These are phyloP conservation scores for Ginglymostoma cirratum DNA, from an alignment of 2,113 vertebrate genomes.

Conservation along the genomic window DNA sequence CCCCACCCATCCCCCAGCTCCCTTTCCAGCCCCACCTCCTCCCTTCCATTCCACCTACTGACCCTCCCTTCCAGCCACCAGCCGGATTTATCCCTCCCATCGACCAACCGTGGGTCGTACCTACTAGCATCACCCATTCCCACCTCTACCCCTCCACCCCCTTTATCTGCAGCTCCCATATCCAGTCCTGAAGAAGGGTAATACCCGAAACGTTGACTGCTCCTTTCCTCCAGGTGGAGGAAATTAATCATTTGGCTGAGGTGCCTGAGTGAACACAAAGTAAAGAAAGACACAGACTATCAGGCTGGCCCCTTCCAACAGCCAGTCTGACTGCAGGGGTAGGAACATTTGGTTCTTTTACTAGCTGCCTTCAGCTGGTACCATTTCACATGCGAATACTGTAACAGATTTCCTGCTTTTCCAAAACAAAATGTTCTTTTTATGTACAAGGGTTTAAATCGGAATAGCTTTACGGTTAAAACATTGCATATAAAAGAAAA, in stretches of 20 bases:
- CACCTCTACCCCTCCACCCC: too few relatives aligned
- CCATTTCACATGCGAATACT: constrained; percentile 21
- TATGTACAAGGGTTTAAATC: neutral
- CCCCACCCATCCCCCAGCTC: too few relatives aligned
- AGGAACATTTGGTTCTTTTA: neutral
- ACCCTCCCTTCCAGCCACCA: too few relatives aligned
- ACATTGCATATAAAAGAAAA: constrained; percentile 36
- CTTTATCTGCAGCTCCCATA: too few relatives aligned
- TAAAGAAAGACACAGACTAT: neutral
- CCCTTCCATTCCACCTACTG: too few relatives aligned
- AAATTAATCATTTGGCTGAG: too few relatives aligned
- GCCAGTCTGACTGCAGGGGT: neutral
- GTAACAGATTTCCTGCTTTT: constrained; percentile 13
- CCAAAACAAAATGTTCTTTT: neutral
- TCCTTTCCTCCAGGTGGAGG: too few relatives aligned
- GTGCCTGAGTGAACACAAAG: neutral
- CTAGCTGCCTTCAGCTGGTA: constrained; percentile 29
- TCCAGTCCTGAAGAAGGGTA: too few relatives aligned
- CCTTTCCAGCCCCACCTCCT: too few relatives aligned
- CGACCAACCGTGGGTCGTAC: too few relatives aligned
- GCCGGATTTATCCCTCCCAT: too few relatives aligned
- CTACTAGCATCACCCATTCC: neutral
- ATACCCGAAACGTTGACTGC: too few relatives aligned
- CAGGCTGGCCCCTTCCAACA: neutral
- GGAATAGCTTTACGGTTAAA: constrained; percentile 31